A percentile compares a stretch with the other conserved stretches of the same genome.
These are phyloP conservation scores for Trypoxylus dichotomus DNA, from an alignment of 1,140 invertebrate species.

Conservation along the genomic window DNA sequence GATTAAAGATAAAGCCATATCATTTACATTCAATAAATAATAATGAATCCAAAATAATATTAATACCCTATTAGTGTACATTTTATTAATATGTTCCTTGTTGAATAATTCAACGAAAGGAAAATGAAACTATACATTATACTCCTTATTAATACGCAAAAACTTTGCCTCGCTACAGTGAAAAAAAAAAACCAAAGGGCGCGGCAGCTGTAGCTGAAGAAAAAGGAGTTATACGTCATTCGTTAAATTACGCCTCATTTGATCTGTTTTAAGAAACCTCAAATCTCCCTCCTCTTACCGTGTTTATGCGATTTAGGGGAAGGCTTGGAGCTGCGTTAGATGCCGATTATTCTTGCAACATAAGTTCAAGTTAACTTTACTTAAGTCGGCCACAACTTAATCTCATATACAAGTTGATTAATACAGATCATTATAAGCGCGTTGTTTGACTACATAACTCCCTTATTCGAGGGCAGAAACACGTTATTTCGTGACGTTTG, in stretches of 20 bases:
- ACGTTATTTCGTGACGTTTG: background rate
- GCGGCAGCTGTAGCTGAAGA: background rate
- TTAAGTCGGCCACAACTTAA: background rate
- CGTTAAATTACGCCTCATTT: background rate
- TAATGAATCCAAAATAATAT: background rate
- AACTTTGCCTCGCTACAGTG: background rate
- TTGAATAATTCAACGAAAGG: background rate
- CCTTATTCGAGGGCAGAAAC: background rate
- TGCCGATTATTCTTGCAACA: constrained; percentile 2
- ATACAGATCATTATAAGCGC: background rate
- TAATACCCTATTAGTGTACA: background rate
- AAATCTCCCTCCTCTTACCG: background rate
- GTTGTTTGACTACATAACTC: background rate
- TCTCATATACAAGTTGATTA: background rate
- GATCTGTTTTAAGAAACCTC: background rate
- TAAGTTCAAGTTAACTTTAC: background rate
- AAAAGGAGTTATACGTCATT: constrained; percentile 14
- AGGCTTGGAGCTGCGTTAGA: background rate
- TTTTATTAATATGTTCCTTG: background rate
- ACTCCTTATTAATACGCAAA: background rate
- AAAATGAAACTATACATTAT: background rate
- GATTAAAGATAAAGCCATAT: background rate
- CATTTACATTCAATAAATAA: constrained; percentile 20
- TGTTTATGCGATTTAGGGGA: background rate
- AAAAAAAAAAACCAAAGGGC: background rate